phyloP scores from a whole-genome alignment of 2,888 invertebrate genomes.

The Trachelus troglodyta region DNA sequence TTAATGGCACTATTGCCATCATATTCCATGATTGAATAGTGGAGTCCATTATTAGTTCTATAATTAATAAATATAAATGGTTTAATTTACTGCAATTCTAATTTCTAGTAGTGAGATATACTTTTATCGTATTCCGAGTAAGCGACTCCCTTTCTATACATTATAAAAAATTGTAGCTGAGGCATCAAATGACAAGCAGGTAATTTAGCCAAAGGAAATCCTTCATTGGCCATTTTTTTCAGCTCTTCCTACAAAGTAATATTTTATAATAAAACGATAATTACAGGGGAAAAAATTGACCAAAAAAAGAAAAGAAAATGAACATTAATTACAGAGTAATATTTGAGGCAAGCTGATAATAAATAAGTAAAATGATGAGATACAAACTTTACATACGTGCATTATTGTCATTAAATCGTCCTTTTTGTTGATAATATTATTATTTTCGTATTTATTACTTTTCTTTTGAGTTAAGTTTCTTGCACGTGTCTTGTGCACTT shows the following conservation, averaged over 20 bases:
- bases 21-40: slow-evolving; percentile 38
- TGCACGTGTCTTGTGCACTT: neutral
- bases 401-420: slow-evolving; percentile 2
- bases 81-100: neutral
- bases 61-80: neutral
- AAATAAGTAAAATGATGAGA: neutral
- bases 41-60: slow-evolving; percentile 37
- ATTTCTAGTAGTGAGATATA: slow-evolving; percentile 1
- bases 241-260: slow-evolving; percentile 43
- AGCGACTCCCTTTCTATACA: slow-evolving; percentile 49
- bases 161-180: slow-evolving; percentile 53
- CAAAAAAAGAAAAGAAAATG: neutral
- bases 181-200: slow-evolving; percentile 54
- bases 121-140: slow-evolving; percentile 11
- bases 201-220: slow-evolving; percentile 53
- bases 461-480: neutral
- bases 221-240: slow-evolving; percentile 49
- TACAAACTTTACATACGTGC: slow-evolving; percentile 6
- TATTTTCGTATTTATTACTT: neutral
- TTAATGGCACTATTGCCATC: slow-evolving; percentile 9
- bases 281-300: neutral
- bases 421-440: neutral
- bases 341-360: neutral
- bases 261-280: neutral
- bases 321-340: neutral